A percentile compares a stretch with the other conserved stretches of the same genome.
Evolutionary conservation across 2,888 invertebrate genomes (phyloP).

Genomic region (Eurytoma adleriae): DNA sequence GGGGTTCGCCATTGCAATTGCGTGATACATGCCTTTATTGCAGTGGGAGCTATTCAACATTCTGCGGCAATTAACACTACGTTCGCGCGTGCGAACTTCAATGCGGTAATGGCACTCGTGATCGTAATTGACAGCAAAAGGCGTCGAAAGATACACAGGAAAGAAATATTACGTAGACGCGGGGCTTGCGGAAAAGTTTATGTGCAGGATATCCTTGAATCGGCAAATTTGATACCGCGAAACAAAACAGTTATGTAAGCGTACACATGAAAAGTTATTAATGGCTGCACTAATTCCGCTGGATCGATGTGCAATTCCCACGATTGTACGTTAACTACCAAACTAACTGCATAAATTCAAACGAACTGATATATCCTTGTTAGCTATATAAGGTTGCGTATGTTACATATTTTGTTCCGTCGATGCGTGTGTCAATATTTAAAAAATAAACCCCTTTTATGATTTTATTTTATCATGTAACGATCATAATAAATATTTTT

Average conservation of each 20-base stretch:
- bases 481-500: neutral
- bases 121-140: constrained; percentile 24
- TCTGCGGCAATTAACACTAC: neutral
- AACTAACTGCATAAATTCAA: constrained; percentile 46
- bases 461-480: neutral
- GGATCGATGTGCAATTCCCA: constrained; percentile 37
- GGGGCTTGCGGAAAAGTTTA: constrained; percentile 15
- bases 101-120: neutral
- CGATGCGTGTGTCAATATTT: too few species aligned
- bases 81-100: neutral
- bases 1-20: too few species aligned
- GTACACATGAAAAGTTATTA: constrained; percentile 36
- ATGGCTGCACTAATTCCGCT: constrained; percentile 43
- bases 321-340: constrained; percentile 39
- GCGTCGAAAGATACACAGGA: neutral
- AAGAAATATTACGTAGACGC: constrained; percentile 13
- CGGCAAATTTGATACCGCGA: constrained; percentile 19
- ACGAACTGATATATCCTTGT: constrained; percentile 18
- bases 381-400: neutral
- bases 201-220: constrained; percentile 34
- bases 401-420: too few species aligned
- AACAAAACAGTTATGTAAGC: constrained; percentile 29
- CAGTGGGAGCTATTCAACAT: neutral
- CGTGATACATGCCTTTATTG: neutral
- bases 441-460: too few species aligned